These are phyloP conservation scores for Thecophora atra DNA, from an alignment of 2,888 invertebrate genomes.

Conservation along the genomic window DNA sequence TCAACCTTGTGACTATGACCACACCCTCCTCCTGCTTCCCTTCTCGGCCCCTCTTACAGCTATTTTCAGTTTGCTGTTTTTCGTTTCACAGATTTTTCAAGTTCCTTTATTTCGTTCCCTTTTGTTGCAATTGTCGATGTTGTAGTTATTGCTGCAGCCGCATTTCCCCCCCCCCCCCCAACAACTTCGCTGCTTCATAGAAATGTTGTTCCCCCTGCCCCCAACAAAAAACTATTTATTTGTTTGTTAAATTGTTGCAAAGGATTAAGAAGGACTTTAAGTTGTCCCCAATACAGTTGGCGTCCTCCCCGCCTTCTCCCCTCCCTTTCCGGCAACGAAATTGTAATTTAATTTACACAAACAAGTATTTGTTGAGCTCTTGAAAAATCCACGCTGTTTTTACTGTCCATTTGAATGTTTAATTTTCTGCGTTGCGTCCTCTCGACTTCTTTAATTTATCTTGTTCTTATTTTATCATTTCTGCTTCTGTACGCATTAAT, in stretches of 20 bases:
- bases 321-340: not conserved
- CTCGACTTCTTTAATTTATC: not conserved
- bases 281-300: no score
- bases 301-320: not conserved
- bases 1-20: not conserved
- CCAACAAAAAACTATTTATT: not conserved
- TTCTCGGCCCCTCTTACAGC: not conserved
- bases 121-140: not conserved
- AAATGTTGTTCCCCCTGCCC: not conserved
- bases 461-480: not conserved
- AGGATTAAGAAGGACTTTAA: conserved; percentile 19
- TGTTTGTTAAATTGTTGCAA: conserved; percentile 3
- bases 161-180: not conserved
- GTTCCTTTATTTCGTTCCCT: not conserved
- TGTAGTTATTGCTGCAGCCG: not conserved
- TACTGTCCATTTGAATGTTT: not conserved
- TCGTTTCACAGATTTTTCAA: no score
- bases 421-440: not conserved
- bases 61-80: not conserved
- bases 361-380: conserved; percentile 5
- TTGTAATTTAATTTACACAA: conserved; percentile 1
- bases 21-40: not conserved
- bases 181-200: not conserved
- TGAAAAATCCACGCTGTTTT: not conserved
- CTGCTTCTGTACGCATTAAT: conserved; percentile 2